Evolutionary conservation across 2,888 invertebrate genomes (phyloP).

Genomic region (Caenorhabditis sp.): DNA sequence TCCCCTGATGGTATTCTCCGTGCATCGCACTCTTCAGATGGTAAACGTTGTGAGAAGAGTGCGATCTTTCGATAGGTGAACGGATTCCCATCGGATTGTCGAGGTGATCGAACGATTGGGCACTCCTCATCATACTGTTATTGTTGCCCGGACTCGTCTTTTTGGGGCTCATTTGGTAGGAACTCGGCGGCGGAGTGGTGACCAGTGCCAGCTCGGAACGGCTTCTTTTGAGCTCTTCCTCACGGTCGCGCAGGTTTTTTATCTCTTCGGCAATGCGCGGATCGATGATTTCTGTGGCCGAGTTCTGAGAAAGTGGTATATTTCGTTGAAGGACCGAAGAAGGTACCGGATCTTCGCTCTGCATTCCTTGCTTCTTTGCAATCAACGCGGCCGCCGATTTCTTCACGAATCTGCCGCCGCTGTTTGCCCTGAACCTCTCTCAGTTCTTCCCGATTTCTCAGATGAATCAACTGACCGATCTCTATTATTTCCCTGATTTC

Average conservation of each 20-base stretch:
- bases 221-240: slow-evolving; percentile 81
- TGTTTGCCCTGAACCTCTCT: slow-evolving; percentile 6
- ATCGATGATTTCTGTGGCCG: slow-evolving; percentile 63
- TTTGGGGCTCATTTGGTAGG: slow-evolving; percentile 49
- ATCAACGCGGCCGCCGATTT: slow-evolving; percentile 71
- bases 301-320: too few species aligned
- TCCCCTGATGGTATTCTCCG: slow-evolving; percentile 25
- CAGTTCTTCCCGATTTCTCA: too few species aligned
- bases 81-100: slow-evolving; percentile 35
- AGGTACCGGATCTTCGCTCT: slow-evolving; percentile 50
- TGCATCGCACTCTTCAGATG: slow-evolving; percentile 32
- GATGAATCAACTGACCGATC: slow-evolving; percentile 3
- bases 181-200: slow-evolving; percentile 38
- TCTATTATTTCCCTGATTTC: slow-evolving; percentile 28
- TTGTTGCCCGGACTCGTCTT: slow-evolving; percentile 34
- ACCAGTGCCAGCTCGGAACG: slow-evolving; percentile 70
- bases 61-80: slow-evolving; percentile 54
- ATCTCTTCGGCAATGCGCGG: slow-evolving; percentile 80
- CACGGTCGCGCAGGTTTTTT: slow-evolving; percentile 81
- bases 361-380: slow-evolving; percentile 67
- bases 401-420: slow-evolving; percentile 67
- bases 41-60: slow-evolving; percentile 58
- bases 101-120: slow-evolving; percentile 64
- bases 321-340: too few species aligned
- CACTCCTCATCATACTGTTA: slow-evolving; percentile 45